Conservation (phyloP, 2,888 invertebrate species). For the Anagyrus pseudococci region DNA sequence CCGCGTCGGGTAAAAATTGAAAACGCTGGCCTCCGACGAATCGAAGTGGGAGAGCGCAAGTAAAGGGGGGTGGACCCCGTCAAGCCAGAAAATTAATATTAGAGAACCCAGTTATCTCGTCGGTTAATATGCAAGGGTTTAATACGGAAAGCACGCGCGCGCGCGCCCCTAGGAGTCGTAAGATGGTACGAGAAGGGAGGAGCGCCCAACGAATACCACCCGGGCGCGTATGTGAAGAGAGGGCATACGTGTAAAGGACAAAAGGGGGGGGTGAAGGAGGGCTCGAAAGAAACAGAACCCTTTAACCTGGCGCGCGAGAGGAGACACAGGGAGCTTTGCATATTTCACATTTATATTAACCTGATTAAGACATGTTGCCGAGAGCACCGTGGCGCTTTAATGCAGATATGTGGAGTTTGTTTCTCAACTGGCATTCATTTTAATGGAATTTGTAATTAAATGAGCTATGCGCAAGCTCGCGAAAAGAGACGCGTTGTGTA, state of each 20-base stretch:
- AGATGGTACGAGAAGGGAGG: constrained; percentile 47
- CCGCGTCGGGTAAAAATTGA: neutral
- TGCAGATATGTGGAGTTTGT: constrained; percentile 62
- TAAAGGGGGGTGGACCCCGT: constrained; percentile 8
- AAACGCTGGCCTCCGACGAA: no score
- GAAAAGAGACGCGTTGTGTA: constrained; percentile 1
- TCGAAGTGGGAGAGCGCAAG: no score
- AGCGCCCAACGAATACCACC: no score
- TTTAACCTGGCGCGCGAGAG: constrained; percentile 39
- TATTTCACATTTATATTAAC: constrained; percentile 64
- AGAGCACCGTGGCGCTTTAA: constrained; percentile 56
- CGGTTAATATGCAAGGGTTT: constrained; percentile 49
- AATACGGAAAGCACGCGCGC: constrained; percentile 51
- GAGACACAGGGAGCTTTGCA: constrained; percentile 50
- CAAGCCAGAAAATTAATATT: constrained; percentile 51
- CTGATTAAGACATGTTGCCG: constrained; percentile 62
- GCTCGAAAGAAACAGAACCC: constrained; percentile 19
- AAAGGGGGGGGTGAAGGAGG: neutral
- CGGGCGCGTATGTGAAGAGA: neutral
- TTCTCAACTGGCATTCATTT: constrained; percentile 62
- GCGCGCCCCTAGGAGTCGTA: constrained; percentile 61
- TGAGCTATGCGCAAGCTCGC: constrained; percentile 52
- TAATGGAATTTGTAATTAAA: constrained; percentile 62
- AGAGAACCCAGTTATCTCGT: constrained; percentile 58
- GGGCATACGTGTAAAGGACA: neutral